Evolutionary conservation across 1,140 invertebrate genomes (phyloP).

Genomic region (Hetaerina americana): DNA sequence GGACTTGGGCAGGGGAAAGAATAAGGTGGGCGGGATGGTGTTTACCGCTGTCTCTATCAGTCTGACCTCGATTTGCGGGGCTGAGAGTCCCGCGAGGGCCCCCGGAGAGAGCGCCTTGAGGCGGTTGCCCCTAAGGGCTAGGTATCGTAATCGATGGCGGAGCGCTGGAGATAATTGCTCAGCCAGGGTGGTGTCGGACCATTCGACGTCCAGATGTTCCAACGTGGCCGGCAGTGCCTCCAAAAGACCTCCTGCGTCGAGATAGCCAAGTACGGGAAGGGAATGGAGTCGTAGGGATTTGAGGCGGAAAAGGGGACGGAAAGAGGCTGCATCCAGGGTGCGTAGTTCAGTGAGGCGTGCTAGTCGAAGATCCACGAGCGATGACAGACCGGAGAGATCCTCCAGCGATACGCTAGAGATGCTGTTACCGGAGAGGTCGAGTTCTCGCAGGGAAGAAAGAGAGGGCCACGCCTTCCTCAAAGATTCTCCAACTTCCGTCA

Average conservation of each 20-base stretch:
- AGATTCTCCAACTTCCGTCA: slow-evolving; percentile 26
- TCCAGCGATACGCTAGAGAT: slow-evolving; percentile 51
- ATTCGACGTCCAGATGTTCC: slow-evolving; percentile 60
- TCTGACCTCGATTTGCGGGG: slow-evolving; percentile 49
- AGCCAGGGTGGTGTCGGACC: slow-evolving; percentile 68
- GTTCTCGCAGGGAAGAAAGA: slow-evolving; percentile 45
- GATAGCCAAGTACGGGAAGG: slow-evolving; percentile 21
- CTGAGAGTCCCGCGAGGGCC: slow-evolving; percentile 65
- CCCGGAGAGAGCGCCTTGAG: slow-evolving; percentile 67
- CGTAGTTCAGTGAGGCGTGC: slow-evolving; percentile 11
- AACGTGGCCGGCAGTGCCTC: neutral
- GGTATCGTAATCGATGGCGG: slow-evolving; percentile 58
- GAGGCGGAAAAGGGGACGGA: slow-evolving; percentile 52
- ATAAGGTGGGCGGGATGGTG: slow-evolving; percentile 57
- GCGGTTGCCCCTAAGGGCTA: slow-evolving; percentile 59
- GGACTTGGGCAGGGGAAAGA: slow-evolving; percentile 80
- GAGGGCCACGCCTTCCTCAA: slow-evolving; percentile 44
- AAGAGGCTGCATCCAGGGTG: slow-evolving; percentile 68
- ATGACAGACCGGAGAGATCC: slow-evolving; percentile 49
- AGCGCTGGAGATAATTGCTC: slow-evolving; percentile 66
- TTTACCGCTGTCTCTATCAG: slow-evolving; percentile 67
- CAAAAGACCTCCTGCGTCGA: slow-evolving; percentile 20
- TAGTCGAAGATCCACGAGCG: slow-evolving; percentile 35
- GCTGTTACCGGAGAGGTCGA: slow-evolving; percentile 70
- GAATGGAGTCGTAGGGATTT: slow-evolving; percentile 28